Evolutionary conservation across 2,797 vertebrate species (phyloP).

Genomic region (Hipposideros larvatus): DNA sequence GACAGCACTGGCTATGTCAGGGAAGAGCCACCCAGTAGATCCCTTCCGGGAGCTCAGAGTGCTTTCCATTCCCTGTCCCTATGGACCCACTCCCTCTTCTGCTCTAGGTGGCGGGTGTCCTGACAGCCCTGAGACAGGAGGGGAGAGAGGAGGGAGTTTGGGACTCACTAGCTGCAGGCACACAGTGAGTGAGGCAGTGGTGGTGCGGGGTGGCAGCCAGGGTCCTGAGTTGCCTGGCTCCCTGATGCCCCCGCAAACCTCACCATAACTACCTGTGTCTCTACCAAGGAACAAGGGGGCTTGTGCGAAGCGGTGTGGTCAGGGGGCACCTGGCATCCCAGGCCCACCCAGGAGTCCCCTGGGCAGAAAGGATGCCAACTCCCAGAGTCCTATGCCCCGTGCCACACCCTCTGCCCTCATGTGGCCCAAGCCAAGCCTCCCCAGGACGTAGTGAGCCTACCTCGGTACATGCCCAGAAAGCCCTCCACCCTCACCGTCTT

Average conservation of each 20-base stretch:
- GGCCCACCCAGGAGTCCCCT: neutral
- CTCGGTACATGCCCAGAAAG: conserved; percentile 92
- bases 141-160: too few species aligned
- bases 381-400: neutral
- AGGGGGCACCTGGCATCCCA: neutral
- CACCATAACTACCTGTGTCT: neutral
- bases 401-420: neutral
- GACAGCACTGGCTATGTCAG: neutral
- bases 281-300: too few species aligned
- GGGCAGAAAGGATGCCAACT: neutral
- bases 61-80: neutral
- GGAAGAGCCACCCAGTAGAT: neutral
- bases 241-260: neutral
- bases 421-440: neutral
- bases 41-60: neutral
- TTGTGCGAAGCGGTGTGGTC: neutral
- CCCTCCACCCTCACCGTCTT: conserved; percentile 92
- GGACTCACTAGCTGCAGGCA: neutral
- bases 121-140: neutral
- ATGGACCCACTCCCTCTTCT: neutral
- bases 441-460: conserved; percentile 75
- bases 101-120: neutral
- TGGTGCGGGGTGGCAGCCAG: neutral
- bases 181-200: neutral
- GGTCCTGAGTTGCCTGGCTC: too few species aligned